phyloP scores from a whole-genome alignment of 2,113 vertebrate genomes.

The Anser cygnoides region DNA sequence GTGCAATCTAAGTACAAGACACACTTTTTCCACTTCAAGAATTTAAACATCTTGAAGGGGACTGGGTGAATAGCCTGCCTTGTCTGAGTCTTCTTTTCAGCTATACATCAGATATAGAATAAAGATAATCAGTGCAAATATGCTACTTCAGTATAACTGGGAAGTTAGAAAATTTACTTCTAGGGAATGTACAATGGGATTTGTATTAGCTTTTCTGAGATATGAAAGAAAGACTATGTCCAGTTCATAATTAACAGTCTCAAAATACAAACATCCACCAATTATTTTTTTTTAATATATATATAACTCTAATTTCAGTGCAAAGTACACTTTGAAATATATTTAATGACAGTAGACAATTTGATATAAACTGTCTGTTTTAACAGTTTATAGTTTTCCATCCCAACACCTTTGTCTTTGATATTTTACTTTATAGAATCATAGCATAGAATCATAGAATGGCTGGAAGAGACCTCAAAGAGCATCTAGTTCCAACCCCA shows the following conservation, averaged over 20 bases:
- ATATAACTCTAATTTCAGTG: not conserved
- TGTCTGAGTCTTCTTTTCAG: not conserved
- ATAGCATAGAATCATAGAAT: too few species aligned
- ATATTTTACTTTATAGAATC: not conserved
- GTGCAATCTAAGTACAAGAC: not conserved
- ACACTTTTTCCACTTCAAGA: not conserved
- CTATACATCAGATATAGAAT: not conserved
- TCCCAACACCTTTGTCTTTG: not conserved
- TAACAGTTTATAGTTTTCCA: not conserved
- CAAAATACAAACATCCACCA: not conserved
- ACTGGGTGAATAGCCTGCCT: not conserved
- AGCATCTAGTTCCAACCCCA: too few species aligned
- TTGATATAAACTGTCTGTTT: not conserved
- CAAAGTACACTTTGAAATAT: not conserved
- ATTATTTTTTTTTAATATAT: not conserved
- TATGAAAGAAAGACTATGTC: not conserved
- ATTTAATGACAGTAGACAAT: not conserved
- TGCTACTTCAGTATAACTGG: not conserved
- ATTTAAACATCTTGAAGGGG: not conserved
- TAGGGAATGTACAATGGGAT: accelerated
- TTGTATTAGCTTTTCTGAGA: not conserved
- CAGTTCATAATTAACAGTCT: not conserved
- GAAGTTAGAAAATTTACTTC: not conserved
- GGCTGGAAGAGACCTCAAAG: too few species aligned
- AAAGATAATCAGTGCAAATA: not conserved